Base-by-base conservation (phyloP, 2,888 invertebrate genomes). In the Margaritifera margaritifera region DNA sequence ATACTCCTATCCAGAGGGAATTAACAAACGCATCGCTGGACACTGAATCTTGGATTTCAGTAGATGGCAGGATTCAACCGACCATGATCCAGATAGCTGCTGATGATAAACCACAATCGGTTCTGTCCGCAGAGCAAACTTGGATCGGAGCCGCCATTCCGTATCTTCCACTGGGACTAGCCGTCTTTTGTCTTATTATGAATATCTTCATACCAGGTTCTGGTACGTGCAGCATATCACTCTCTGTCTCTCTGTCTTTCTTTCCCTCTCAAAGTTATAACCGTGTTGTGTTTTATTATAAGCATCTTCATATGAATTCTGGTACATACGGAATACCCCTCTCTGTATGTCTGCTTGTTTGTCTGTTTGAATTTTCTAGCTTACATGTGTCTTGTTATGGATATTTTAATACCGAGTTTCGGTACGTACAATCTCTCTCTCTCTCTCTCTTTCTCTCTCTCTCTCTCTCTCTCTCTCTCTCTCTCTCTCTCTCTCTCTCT, bases 121-220 rank as follows among this genome's bases (percentile, higher is more conserved):
- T 42, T 15, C 15, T 42, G 42, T 42, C 42, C 0, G 11, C 11
- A 42, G 42, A 15, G 11, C 42, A 91, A 53, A 96, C 96, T 2
- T 92, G 95, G 86, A 97, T 98, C 93, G 94, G 95, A 80, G 96
- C 94, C 31, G 97, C 97, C 51, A 96, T 98, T 78, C 98, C 98
- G 0, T 94, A 96, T 75, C 92, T 98, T 86, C 97, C 98, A 0
- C 91, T 95, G 15, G 93, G 93, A 64, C 91, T 97, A 64, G 97
- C 98, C 11, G 94, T 95, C 93, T 92, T 96, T 88, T 98, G 97
- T 87, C 93, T 96, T 66, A 88, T 96, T 31, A 94, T 95, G 90
- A 96, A 96, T 89, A 92, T 94, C 74, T 86, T 95, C 73, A 88
- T 94, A 63, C 96, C 96, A 0, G 96, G 96, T 69, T 90, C 93